Conservation (phyloP, 2,113 vertebrate species). For the Lota lota region DNA sequence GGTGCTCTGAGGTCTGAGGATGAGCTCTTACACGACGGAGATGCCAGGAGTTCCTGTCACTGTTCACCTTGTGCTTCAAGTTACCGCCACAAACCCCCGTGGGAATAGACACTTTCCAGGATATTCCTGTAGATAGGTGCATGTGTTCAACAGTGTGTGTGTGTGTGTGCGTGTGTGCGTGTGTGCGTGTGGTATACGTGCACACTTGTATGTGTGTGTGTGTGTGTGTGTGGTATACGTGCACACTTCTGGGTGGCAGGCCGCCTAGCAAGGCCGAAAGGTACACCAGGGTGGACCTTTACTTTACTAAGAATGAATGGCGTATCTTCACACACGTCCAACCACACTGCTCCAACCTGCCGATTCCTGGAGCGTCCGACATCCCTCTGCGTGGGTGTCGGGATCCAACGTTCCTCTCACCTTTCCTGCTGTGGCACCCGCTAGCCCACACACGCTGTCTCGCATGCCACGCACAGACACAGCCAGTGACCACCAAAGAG, state of each 20-base stretch:
- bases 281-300: background rate
- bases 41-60: slow-evolving; percentile 59
- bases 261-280: background rate
- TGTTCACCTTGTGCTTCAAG: slow-evolving; percentile 70
- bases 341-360: slow-evolving; percentile 46
- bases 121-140: too few species aligned
- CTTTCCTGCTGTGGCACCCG: slow-evolving; percentile 4
- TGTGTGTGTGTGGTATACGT: background rate
- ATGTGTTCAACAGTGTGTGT: slow-evolving; percentile 25
- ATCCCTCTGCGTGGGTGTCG: slow-evolving; percentile 56
- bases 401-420: slow-evolving; percentile 42
- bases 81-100: slow-evolving; percentile 55
- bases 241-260: too few species aligned
- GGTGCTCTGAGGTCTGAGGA: slow-evolving; percentile 35
- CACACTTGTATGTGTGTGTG: slow-evolving; percentile 8
- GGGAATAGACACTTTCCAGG: slow-evolving; percentile 3
- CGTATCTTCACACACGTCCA: slow-evolving; percentile 35
- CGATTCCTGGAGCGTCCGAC: slow-evolving; percentile 61
- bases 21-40: slow-evolving; percentile 53
- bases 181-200: slow-evolving; percentile 12
- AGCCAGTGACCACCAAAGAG: too few species aligned
- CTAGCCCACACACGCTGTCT: slow-evolving; percentile 12
- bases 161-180: background rate
- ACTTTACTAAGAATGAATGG: slow-evolving; percentile 43
- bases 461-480: background rate